Evolutionary conservation across 2,797 vertebrate species (phyloP).

Genomic region (Myotis findleyi): DNA sequence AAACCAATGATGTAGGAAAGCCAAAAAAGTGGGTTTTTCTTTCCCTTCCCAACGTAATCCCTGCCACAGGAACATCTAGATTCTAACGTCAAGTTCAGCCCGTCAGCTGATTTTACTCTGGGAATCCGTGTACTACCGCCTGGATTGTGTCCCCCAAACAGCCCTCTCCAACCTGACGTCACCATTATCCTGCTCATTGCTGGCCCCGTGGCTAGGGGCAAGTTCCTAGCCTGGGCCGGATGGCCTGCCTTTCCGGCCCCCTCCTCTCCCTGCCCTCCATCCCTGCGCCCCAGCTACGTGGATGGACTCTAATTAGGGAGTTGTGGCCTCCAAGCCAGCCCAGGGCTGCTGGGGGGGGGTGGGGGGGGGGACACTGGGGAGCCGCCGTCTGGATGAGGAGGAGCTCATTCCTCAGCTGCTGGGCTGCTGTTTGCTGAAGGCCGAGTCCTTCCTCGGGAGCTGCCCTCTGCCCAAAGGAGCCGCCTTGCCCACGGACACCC

Average conservation of each 20-base stretch:
- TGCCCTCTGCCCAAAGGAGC: too few relatives aligned
- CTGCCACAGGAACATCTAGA: too few relatives aligned
- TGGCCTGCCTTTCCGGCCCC: not conserved
- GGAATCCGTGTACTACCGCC: not conserved
- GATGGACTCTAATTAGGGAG: not conserved
- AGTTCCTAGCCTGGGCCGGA: accelerated
- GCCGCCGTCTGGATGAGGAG: not conserved
- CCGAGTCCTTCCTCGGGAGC: not conserved
- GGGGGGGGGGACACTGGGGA: not conserved
- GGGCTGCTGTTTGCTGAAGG: not conserved
- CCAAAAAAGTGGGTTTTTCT: not conserved
- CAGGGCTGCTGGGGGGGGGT: accelerated
- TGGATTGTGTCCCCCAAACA: not conserved
- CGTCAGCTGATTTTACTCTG: not conserved
- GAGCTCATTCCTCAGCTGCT: accelerated
- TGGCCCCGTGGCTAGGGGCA: too few relatives aligned
- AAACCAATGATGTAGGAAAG: not conserved
- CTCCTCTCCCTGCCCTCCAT: not conserved
- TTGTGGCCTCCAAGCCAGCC: accelerated
- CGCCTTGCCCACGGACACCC: too few relatives aligned
- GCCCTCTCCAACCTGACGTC: not conserved
- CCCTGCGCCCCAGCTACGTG: accelerated
- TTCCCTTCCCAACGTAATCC: not conserved
- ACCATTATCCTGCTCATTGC: accelerated
- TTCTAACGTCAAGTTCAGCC: not conserved